Percentiles rank a stretch among this genome's conserved stretches.
Evolutionary conservation across 1,140 invertebrate species (phyloP).

Genomic region (Lerema accius): DNA sequence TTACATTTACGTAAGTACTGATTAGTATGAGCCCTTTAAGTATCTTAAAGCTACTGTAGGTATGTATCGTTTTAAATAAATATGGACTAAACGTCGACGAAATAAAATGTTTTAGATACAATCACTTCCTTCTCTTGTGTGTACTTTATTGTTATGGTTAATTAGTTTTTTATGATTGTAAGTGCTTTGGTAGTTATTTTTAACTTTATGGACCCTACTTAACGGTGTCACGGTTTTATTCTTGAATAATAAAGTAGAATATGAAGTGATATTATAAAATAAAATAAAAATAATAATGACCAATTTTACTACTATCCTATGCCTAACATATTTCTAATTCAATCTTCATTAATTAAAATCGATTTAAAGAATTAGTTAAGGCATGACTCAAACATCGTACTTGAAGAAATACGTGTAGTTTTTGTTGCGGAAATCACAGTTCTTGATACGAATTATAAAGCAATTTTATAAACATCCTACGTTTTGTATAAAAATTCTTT

Average conservation of each 20-base stretch:
- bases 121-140: constrained; percentile 47
- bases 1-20: background rate
- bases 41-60: too few relatives aligned
- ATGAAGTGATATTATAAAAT: too few relatives aligned
- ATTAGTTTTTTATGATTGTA: too few relatives aligned
- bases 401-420: constrained; percentile 43
- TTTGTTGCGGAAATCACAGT: constrained; percentile 52
- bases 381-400: constrained; percentile 45
- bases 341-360: constrained; percentile 21
- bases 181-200: too few relatives aligned
- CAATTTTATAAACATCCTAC: constrained; percentile 38
- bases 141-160: constrained; percentile 29
- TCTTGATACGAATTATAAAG: constrained; percentile 42
- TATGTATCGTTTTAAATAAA: constrained; percentile 34
- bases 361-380: constrained; percentile 30
- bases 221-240: too few relatives aligned
- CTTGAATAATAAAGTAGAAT: too few relatives aligned
- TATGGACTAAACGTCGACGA: constrained; percentile 29
- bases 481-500: constrained; percentile 34
- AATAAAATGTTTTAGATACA: constrained; percentile 45
- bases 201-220: too few relatives aligned
- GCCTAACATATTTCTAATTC: background rate
- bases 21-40: too few relatives aligned
- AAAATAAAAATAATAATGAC: too few relatives aligned
- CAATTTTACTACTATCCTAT: too few relatives aligned